Percentiles rank a stretch among this genome's conserved stretches.
These are phyloP conservation scores for Polietes domitor DNA, from an alignment of 2,888 invertebrate species.

Conservation along the genomic window DNA sequence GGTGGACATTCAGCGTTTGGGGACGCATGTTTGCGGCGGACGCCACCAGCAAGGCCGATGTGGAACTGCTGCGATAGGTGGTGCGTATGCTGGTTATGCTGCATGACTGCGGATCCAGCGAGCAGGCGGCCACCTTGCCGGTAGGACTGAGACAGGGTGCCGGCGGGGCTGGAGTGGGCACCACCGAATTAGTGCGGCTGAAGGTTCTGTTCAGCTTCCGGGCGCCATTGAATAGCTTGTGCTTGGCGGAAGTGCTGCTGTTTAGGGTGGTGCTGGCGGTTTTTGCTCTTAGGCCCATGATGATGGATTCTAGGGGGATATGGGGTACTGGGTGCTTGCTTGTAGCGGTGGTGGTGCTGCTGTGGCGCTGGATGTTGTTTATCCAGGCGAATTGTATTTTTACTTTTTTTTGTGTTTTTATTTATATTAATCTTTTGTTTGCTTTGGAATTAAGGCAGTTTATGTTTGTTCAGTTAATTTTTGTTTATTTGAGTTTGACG, in stretches of 20 bases:
- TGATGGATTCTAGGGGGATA: background rate
- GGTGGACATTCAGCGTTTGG: slow-evolving; percentile 79
- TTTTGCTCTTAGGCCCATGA: slow-evolving; percentile 68
- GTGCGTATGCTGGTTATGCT: slow-evolving; percentile 65
- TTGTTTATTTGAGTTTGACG: slow-evolving; percentile 15
- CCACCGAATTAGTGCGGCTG: slow-evolving; percentile 13
- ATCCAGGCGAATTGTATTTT: background rate
- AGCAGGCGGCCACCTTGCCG: background rate
- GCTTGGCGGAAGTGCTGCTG: background rate
- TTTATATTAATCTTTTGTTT: background rate
- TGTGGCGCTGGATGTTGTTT: background rate
- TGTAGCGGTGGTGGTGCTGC: background rate
- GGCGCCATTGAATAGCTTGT: slow-evolving; percentile 50
- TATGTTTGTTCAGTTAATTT: slow-evolving; percentile 8
- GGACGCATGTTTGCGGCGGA: slow-evolving; percentile 72
- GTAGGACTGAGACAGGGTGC: background rate
- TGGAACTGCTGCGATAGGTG: slow-evolving; percentile 76
- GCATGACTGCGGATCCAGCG: slow-evolving; percentile 55
- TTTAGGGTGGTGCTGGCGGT: background rate
- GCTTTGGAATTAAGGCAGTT: background rate
- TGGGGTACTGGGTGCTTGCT: background rate
- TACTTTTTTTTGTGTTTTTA: too few species aligned
- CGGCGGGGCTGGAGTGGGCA: background rate
- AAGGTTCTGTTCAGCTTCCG: slow-evolving; percentile 48
- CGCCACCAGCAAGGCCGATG: slow-evolving; percentile 74